These are phyloP conservation scores for Brachyistius frenatus DNA, from an alignment of 2,113 vertebrate genomes.

Conservation along the genomic window DNA sequence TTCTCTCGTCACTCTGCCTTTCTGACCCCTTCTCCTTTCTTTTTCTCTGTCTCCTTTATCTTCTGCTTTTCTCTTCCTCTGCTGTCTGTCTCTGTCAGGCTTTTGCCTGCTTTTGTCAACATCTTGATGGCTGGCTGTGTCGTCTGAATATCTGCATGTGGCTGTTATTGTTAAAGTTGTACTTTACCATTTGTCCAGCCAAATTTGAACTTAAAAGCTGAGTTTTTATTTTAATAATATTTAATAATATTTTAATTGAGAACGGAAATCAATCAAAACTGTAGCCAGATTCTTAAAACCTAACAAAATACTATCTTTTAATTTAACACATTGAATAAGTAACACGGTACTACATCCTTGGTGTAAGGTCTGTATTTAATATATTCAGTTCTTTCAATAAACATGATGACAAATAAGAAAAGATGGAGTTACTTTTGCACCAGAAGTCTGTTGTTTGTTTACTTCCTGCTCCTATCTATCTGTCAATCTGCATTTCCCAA, in stretches of 20 bases:
- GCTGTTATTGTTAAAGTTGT: not conserved
- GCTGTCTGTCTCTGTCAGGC: conserved; percentile 28
- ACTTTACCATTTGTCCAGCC: not conserved
- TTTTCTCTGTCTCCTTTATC: not conserved
- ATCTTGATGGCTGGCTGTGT: not conserved
- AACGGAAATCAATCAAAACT: not conserved
- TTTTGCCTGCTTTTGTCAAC: conserved; percentile 9
- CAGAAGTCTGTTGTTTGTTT: not conserved
- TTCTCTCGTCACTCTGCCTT: conserved; percentile 35
- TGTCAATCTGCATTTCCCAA: not conserved
- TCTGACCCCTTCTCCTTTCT: conserved; percentile 37
- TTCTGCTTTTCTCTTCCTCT: conserved; percentile 21
- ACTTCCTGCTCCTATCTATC: not conserved
- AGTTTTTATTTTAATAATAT: not conserved
- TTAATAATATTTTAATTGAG: not conserved
- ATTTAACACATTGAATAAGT: no score
- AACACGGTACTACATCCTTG: no score
- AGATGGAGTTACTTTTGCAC: not conserved
- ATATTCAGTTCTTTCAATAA: no score
- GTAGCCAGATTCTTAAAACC: not conserved
- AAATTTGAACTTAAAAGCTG: not conserved
- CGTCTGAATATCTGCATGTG: conserved; percentile 17
- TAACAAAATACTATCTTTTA: not conserved
- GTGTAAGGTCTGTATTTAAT: no score
- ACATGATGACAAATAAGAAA: no score